These are phyloP conservation scores for Alca torda DNA, from an alignment of 2,797 vertebrate species.

Conservation along the genomic window DNA sequence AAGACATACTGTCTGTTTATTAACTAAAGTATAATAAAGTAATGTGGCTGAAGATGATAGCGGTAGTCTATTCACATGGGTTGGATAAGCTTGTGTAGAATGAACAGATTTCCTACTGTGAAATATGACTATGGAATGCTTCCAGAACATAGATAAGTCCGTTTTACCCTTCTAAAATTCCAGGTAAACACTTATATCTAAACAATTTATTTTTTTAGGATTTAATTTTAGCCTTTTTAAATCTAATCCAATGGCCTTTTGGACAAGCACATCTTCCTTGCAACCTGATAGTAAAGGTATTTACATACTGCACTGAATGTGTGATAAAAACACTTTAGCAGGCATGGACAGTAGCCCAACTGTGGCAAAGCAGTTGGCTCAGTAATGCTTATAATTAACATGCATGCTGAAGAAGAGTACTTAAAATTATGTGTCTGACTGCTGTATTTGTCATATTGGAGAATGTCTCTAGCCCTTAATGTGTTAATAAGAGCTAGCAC, in stretches of 20 bases:
- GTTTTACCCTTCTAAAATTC: constrained; percentile 22
- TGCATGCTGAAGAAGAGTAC: constrained; percentile 72
- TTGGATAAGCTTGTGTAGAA: background rate
- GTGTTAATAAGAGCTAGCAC: background rate
- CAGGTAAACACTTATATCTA: constrained; percentile 57
- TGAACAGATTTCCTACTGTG: background rate
- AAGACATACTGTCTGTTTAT: background rate
- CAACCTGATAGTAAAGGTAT: constrained; percentile 93
- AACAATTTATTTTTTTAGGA: constrained; percentile 89
- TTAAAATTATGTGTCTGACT: constrained; percentile 29
- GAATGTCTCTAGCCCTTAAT: background rate
- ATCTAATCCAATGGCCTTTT: constrained; percentile 99
- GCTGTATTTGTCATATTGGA: background rate
- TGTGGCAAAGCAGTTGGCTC: constrained; percentile 79
- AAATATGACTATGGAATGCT: background rate
- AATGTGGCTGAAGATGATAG: background rate
- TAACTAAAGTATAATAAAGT: background rate
- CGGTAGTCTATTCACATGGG: background rate
- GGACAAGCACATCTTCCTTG: constrained; percentile 89
- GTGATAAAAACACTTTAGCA: constrained; percentile 68
- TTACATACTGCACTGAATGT: constrained; percentile 83
- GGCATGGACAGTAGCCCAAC: constrained; percentile 69
- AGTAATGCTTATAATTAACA: constrained; percentile 68
- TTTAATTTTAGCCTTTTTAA: constrained; percentile 99
- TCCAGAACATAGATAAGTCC: background rate